Conservation (phyloP, 2,797 vertebrate genomes). For the Rhinophrynus dorsalis region DNA sequence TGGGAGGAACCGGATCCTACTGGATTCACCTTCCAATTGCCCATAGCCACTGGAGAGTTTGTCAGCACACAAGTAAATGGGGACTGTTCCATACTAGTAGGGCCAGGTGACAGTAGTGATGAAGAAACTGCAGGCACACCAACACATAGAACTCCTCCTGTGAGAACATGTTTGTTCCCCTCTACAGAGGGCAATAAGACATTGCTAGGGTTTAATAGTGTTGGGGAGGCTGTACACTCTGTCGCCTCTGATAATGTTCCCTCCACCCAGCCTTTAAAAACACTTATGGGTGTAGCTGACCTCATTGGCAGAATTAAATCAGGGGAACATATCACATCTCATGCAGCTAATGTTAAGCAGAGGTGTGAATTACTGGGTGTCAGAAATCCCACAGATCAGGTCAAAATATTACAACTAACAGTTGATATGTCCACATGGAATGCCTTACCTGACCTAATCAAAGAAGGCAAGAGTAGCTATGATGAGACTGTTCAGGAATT, state of each 20-base stretch:
- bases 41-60: background rate
- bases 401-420: background rate
- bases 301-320: background rate
- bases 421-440: background rate
- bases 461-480: background rate
- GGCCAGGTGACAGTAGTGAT: background rate
- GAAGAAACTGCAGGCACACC: background rate
- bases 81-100: background rate
- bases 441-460: background rate
- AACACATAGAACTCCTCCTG: background rate
- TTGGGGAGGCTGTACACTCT: background rate
- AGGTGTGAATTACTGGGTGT: background rate
- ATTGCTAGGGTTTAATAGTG: background rate
- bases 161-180: background rate
- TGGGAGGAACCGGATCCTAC: background rate
- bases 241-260: too few relatives aligned
- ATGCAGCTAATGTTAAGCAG: background rate
- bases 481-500: background rate
- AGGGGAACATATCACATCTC: background rate
- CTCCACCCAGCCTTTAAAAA: slow-evolving; percentile 32
- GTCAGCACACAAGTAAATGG: too few relatives aligned
- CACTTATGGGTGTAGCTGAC: background rate
- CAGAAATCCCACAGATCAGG: background rate
- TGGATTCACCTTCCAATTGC: background rate
- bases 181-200: background rate